Evolutionary conservation across 2,888 invertebrate genomes (phyloP).

Genomic region (Dicranocentrus wangi): DNA sequence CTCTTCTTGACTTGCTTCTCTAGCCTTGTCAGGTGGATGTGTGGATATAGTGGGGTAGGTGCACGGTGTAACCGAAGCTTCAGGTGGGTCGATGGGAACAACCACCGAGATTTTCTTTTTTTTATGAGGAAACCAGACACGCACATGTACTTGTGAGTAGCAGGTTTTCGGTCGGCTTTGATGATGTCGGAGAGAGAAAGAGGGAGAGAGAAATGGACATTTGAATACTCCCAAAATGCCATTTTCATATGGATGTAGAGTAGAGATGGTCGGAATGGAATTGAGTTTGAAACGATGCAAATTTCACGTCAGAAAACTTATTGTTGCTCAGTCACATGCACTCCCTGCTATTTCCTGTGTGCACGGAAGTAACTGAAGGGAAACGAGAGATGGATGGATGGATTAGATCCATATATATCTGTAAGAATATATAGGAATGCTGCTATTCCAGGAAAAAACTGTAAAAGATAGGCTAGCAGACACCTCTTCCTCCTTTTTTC

Average conservation of each 20-base stretch:
- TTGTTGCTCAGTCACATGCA: constrained; percentile 26
- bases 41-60: neutral
- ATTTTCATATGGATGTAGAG: constrained; percentile 25
- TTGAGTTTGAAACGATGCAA: constrained; percentile 50
- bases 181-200: neutral
- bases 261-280: constrained; percentile 27
- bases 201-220: constrained; percentile 2
- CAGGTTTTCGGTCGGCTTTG: neutral
- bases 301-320: constrained; percentile 14
- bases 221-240: constrained; percentile 36
- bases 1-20: neutral
- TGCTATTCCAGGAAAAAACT: no score
- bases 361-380: constrained; percentile 34
- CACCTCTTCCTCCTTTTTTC: constrained; percentile 33
- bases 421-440: neutral
- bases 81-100: constrained; percentile 1
- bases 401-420: constrained; percentile 31
- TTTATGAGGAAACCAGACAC: neutral
- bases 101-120: neutral
- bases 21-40: neutral
- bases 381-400: constrained; percentile 51
- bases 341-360: constrained; percentile 5
- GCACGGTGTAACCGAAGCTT: constrained; percentile 1
- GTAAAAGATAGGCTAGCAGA: constrained; percentile 11
- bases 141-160: neutral